Conservation (phyloP, 2,113 vertebrate species). For the Onychorhynchus coronatus region DNA sequence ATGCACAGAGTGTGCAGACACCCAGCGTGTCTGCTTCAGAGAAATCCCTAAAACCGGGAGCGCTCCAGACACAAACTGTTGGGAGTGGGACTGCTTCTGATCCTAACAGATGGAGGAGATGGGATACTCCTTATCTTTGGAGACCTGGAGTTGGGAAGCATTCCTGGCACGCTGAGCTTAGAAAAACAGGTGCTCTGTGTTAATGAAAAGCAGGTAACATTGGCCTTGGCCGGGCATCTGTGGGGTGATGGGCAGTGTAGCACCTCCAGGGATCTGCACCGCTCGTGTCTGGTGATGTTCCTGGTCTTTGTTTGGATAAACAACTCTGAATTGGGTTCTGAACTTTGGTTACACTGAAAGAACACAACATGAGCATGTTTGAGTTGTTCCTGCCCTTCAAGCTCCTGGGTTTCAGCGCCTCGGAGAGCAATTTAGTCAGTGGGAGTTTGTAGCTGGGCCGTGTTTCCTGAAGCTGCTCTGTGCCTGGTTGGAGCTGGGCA, state of each 20-base stretch:
- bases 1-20: neutral
- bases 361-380: rapidly evolving
- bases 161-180: neutral
- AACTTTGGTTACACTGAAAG: rapidly evolving
- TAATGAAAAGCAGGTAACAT: rapidly evolving
- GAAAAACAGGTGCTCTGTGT: neutral
- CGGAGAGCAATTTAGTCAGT: rapidly evolving
- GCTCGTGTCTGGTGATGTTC: neutral
- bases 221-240: neutral
- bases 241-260: neutral
- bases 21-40: rapidly evolving
- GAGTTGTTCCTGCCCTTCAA: rapidly evolving
- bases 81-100: neutral
- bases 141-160: neutral
- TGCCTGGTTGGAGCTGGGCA: neutral
- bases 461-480: neutral
- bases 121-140: neutral
- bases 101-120: neutral
- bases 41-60: neutral
- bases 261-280: neutral
- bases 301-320: neutral
- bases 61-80: neutral
- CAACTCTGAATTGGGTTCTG: neutral
- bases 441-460: neutral
- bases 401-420: neutral